phyloP scores from a whole-genome alignment of 2,888 invertebrate species.

The Leptarthrus brevirostris region DNA sequence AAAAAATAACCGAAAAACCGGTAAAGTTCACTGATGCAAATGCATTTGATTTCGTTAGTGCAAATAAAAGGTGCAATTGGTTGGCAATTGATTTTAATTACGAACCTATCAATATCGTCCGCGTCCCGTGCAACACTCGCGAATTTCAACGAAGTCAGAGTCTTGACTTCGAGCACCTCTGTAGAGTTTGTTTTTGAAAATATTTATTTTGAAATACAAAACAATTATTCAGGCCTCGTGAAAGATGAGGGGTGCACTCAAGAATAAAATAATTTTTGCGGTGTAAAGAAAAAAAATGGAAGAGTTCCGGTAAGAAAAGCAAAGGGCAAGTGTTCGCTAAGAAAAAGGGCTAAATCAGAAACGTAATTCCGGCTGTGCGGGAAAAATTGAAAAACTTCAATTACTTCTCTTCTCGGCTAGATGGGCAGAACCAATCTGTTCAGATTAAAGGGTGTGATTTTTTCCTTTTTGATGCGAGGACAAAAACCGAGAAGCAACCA shows the following conservation, averaged over 20 bases:
- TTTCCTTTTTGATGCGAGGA: slow-evolving; percentile 23
- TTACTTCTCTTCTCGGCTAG: slow-evolving; percentile 50
- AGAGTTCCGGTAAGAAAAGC: too few relatives aligned
- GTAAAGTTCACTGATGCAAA: not conserved
- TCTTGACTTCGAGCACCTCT: not conserved
- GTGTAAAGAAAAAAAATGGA: not conserved
- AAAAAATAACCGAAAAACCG: too few relatives aligned
- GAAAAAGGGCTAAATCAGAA: not conserved
- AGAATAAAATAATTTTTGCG: not conserved
- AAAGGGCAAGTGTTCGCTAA: not conserved
- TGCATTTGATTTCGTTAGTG: not conserved
- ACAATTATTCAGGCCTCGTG: slow-evolving; percentile 17
- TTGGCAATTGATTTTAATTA: not conserved
- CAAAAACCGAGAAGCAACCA: slow-evolving; percentile 2
- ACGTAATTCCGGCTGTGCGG: slow-evolving; percentile 3
- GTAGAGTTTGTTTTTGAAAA: slow-evolving; percentile 36
- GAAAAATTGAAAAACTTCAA: slow-evolving; percentile 46
- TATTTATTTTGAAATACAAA: slow-evolving; percentile 35
- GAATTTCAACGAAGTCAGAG: not conserved
- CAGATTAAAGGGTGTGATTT: slow-evolving; percentile 54
- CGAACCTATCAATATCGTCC: not conserved
- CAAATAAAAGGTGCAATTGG: not conserved
- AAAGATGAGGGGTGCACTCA: slow-evolving; percentile 7
- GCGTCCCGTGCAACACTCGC: not conserved
- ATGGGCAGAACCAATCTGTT: slow-evolving; percentile 56